Evolutionary conservation across 2,888 invertebrate genomes (phyloP), one percentile per base, ranked within the genome.

Genomic region (Leptarthrus brevirostris): DNA sequence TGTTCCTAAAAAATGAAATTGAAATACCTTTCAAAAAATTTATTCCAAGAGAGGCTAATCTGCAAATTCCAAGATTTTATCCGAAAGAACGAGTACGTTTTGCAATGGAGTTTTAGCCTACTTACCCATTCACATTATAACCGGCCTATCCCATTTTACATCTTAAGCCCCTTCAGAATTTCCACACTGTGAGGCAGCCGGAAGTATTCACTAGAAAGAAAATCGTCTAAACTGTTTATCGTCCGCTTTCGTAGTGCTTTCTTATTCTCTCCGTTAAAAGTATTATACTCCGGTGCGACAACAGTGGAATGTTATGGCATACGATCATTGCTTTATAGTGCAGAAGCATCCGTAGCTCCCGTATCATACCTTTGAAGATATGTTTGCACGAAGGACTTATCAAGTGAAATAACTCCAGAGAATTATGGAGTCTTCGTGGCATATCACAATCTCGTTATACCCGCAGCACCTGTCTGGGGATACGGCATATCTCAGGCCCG

Each of bases 391-490:
- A 36, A 58, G 53, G 26, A 53, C 71, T 58, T 70, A 74, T 71
- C 49, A 69, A 74, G 71, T 53, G 26, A 52, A 74, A 70, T 72
- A 36, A 58, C 49, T 58, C 47, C 52, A 64, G 53, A 71, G 71
- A 71, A 70, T 73, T 73, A 66, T 73, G 64, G 47, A 36, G 61
- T 52, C 54, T 66, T 14, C 54, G 26, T 40, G 26, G 53, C 30
- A 34, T 30, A 56, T 56, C 56, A 30, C 16, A 20, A 8, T 22
- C 52, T 52, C 18, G 52, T 52, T 22, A 3, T 52, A 20, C 6
- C 52, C 12, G 22, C 5, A 22, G 18, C 18, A 18, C 6, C 16
- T 16, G 20, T 22, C 16, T 10, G 6, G 20, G 3, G 20, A 22
- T 10, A 52, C 52, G 52, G 18, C 22, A 52, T 52, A 22, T 3